A percentile compares a stretch with the other conserved stretches of the same genome.
phyloP scores from a whole-genome alignment of 2,888 invertebrate genomes.

The Germaria angustata region DNA sequence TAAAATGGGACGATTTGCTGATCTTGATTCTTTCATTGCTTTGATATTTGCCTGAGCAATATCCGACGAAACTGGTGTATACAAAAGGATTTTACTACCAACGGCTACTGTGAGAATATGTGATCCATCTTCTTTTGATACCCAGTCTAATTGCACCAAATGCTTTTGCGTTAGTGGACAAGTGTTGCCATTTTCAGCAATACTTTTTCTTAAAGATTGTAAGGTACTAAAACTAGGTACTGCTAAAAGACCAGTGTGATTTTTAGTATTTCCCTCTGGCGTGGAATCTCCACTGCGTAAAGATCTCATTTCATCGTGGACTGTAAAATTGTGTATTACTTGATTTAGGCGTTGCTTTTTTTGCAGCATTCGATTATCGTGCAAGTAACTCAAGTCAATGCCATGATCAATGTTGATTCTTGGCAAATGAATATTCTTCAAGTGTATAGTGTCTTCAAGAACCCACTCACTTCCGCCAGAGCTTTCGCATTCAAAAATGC shows the following conservation, averaged over 20 bases:
- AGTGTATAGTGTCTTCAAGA: conserved; percentile 95
- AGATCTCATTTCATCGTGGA: conserved; percentile 86
- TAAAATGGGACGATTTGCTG: conserved; percentile 90
- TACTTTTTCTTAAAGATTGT: conserved; percentile 91
- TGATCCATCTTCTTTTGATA: conserved; percentile 98
- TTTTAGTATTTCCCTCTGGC: conserved; percentile 76
- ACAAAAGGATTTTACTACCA: conserved; percentile 94
- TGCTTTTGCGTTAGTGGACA: conserved; percentile 95
- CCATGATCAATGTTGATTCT: conserved; percentile 90
- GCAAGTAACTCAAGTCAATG: conserved; percentile 90
- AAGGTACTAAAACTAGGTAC: conserved; percentile 95
- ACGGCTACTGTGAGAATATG: conserved; percentile 98
- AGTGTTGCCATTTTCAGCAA: conserved; percentile 94
- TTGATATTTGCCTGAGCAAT: conserved; percentile 96
- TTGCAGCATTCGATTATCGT: conserved; percentile 89
- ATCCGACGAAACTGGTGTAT: conserved; percentile 96
- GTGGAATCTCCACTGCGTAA: conserved; percentile 81
- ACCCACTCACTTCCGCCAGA: conserved; percentile 97
- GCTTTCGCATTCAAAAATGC: conserved; percentile 99
- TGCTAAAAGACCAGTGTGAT: conserved; percentile 83
- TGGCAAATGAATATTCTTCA: conserved; percentile 94
- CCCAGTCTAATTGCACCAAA: conserved; percentile 98
- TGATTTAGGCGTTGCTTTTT: conserved; percentile 91
- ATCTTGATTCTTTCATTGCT: conserved; percentile 92
- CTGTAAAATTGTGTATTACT: conserved; percentile 89